A percentile compares a stretch with the other conserved stretches of the same genome.
Evolutionary conservation across 1,140 invertebrate species (phyloP).

Genomic region (Drosophila orena): DNA sequence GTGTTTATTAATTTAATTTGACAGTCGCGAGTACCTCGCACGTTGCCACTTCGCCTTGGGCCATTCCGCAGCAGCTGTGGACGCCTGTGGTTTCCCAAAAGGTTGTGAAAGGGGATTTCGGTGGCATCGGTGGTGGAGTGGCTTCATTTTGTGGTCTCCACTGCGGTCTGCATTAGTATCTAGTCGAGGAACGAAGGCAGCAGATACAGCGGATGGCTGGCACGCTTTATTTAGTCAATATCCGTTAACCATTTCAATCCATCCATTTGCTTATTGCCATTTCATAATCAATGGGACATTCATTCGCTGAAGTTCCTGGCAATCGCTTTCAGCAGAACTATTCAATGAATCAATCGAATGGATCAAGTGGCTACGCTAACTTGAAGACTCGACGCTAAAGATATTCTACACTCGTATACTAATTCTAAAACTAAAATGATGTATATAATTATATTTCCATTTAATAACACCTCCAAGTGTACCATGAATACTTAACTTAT

Average conservation of each 20-base stretch:
- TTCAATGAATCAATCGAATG: constrained; percentile 50
- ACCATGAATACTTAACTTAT: too few relatives aligned
- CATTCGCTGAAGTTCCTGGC: constrained; percentile 25
- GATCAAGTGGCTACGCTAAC: not conserved
- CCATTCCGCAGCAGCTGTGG: constrained; percentile 60
- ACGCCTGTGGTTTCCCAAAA: constrained; percentile 44
- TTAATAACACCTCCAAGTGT: too few relatives aligned
- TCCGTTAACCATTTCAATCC: constrained; percentile 41
- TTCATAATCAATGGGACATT: constrained; percentile 39
- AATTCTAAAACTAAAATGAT: too few relatives aligned
- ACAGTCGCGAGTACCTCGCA: constrained; percentile 63
- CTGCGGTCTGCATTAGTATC: constrained; percentile 50
- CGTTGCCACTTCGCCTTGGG: constrained; percentile 57
- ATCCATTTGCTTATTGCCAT: constrained; percentile 58
- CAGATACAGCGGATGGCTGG: constrained; percentile 1
- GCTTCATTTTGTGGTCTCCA: constrained; percentile 30
- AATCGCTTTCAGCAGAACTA: constrained; percentile 46
- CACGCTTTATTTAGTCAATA: constrained; percentile 41
- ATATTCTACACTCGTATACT: not conserved
- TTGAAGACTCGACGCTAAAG: not conserved
- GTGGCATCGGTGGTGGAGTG: constrained; percentile 5
- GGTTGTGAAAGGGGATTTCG: constrained; percentile 3
- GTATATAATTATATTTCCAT: too few relatives aligned
- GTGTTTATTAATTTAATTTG: constrained; percentile 83
- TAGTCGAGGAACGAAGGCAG: too few relatives aligned